phyloP scores from a whole-genome alignment of 2,888 invertebrate species.

The Caenorhabditis plicata region DNA sequence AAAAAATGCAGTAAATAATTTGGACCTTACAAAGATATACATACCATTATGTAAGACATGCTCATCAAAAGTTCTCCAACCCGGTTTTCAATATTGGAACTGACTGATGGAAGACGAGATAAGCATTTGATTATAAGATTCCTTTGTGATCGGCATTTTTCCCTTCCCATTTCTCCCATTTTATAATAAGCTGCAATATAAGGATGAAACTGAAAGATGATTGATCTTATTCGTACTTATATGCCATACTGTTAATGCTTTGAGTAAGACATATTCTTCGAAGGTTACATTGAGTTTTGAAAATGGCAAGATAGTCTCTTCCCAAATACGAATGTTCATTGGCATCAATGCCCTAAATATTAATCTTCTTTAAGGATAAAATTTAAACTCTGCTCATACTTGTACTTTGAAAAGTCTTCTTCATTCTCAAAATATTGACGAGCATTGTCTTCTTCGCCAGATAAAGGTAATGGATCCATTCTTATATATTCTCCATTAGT shows the following conservation, averaged over 20 bases:
- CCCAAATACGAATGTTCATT: constrained; percentile 34
- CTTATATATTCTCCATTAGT: constrained; percentile 35
- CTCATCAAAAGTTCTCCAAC: constrained; percentile 38
- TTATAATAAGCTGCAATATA: constrained; percentile 37
- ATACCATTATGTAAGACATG: constrained; percentile 42
- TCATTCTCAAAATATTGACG: constrained; percentile 20
- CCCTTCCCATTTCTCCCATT: constrained; percentile 29
- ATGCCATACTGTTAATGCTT: constrained; percentile 43
- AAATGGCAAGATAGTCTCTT: constrained; percentile 31
- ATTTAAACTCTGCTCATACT: constrained; percentile 6
- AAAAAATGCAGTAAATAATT: background rate
- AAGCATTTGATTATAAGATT: constrained; percentile 31
- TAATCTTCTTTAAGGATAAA: background rate
- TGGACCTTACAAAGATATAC: background rate
- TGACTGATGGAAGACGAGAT: constrained; percentile 24
- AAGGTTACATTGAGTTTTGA: constrained; percentile 30
- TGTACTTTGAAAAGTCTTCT: constrained; percentile 38
- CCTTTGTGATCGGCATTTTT: constrained; percentile 32
- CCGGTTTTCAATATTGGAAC: constrained; percentile 25
- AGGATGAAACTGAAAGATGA: background rate
- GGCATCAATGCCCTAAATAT: constrained; percentile 35
- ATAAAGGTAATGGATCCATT: constrained; percentile 35
- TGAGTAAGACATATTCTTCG: constrained; percentile 38
- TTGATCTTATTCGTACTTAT: constrained; percentile 17
- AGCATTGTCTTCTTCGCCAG: constrained; percentile 33